Percentiles rank a stretch among this genome's conserved stretches.
Evolutionary conservation across 2,113 vertebrate species (phyloP).

Genomic region (Aegotheles bennettii): DNA sequence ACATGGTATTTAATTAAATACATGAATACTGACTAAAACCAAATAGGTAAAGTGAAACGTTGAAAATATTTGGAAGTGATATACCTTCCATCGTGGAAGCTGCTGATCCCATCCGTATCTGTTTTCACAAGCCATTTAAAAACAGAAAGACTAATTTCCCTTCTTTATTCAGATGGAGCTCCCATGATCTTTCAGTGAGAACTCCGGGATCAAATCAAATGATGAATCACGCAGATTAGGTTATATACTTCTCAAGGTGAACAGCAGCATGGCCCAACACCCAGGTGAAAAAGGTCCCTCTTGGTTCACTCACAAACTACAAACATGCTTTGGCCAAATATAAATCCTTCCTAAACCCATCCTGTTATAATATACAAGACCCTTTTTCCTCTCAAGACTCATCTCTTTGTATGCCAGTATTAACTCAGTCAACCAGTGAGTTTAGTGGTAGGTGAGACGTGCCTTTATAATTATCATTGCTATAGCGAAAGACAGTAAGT

Average conservation of each 20-base stretch:
- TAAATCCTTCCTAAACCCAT: neutral
- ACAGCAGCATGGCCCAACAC: neutral
- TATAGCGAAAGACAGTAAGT: neutral
- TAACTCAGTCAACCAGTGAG: fast-evolving
- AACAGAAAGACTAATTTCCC: conserved; percentile 25
- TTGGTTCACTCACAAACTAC: neutral
- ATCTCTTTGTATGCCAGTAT: fast-evolving
- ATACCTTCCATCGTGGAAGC: conserved; percentile 28
- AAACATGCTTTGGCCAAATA: neutral
- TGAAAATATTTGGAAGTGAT: neutral
- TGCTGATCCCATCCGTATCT: neutral
- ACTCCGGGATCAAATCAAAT: neutral
- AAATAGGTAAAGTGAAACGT: neutral
- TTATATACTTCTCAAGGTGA: neutral
- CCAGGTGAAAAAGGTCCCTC: neutral
- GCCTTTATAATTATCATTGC: neutral
- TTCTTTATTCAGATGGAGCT: neutral
- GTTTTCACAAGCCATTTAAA: conserved; percentile 24
- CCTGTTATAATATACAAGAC: fast-evolving
- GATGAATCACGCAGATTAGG: neutral
- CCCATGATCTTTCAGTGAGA: neutral
- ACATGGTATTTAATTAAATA: conserved; percentile 37
- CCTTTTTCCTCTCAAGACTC: neutral
- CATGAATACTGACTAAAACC: neutral
- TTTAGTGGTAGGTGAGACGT: neutral